Base-by-base conservation (phyloP, 2,113 vertebrate species). In the Dicentrarchus labrax region DNA sequence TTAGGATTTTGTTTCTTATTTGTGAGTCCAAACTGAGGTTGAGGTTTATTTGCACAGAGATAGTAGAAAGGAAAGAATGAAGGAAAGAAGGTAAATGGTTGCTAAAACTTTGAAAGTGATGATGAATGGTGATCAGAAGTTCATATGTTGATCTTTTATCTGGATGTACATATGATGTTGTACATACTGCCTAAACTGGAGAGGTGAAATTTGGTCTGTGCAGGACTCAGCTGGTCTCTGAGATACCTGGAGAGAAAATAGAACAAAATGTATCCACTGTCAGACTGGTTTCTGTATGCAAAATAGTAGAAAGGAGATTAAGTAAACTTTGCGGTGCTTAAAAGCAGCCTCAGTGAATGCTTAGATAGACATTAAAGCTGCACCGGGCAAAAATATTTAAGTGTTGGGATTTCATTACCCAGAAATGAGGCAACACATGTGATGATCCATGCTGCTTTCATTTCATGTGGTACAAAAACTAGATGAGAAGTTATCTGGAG, bases 151-250 rank as follows among this genome's bases (percentile, higher is more conserved):
- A 82, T 59, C 66, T 66, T 84, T 83, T 50, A 56, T 68, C 67
- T 53, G 68, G 60, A 83, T 77, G 78, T 79, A 78, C 79, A 76
- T 70, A 74, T 62, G 39, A 61, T 69, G 22, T 43, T 59, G 60
- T 67, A 86, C 68, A 65, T 74, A 82, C 64, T 30, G 38, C 24
- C 53, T 15, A 15, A 22, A 76, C 7, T 1, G 45, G 56, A 66
- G 22, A 30, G 43, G 38, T 64, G 56, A 62, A 76, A 47, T 41
- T 8, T 75, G 83, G 70, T 68, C 10, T 2, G 12, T 15, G 43
- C 57, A 72, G 80, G 76, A 43, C 85, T 92, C 92, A 93, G 92
- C 89, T 86, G 94, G 93, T 90, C 79, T 90, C 89, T 94, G 91
- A 92, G 86, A 19, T 66, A 73, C 89, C 78, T 78, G 67, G 4